Conservation (phyloP, 2,113 vertebrate species). For the Gobiocypris rarus region DNA sequence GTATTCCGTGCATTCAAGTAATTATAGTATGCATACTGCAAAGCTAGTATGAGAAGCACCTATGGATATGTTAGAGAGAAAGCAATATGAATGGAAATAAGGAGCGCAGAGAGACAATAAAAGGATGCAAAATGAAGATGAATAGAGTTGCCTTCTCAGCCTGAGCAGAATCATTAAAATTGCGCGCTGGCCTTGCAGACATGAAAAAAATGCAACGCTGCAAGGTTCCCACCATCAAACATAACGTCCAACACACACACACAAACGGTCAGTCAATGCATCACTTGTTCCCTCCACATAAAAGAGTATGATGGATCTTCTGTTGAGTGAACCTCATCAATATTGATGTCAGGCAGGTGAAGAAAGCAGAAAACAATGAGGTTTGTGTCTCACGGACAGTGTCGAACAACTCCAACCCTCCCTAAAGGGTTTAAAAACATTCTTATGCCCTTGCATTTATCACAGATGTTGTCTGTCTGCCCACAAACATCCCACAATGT, state of each 20-base stretch:
- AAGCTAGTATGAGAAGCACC: background rate
- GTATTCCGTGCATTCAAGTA: background rate
- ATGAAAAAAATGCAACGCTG: slow-evolving; percentile 60
- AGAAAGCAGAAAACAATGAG: slow-evolving; percentile 13
- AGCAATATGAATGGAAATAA: slow-evolving; percentile 25
- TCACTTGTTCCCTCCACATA: background rate
- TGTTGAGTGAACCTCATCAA: background rate
- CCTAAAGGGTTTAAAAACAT: background rate
- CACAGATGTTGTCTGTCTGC: background rate
- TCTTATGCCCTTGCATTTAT: background rate
- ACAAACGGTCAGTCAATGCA: slow-evolving; percentile 18
- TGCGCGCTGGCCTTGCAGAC: slow-evolving; percentile 64
- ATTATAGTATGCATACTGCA: background rate
- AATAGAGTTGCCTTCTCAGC: slow-evolving; percentile 54
- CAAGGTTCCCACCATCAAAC: slow-evolving; percentile 54
- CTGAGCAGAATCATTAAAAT: slow-evolving; percentile 72
- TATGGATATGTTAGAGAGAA: slow-evolving; percentile 6
- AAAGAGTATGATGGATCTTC: background rate
- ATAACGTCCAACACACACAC: background rate
- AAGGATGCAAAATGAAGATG: background rate
- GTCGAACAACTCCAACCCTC: slow-evolving; percentile 7
- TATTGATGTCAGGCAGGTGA: slow-evolving; percentile 6
- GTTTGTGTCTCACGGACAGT: background rate
- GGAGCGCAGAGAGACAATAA: slow-evolving; percentile 41
- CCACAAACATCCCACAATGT: background rate